Percentiles rank a stretch among this genome's conserved stretches.
Conservation (phyloP, 1,140 invertebrate genomes). For the Plodia interpunctella region DNA sequence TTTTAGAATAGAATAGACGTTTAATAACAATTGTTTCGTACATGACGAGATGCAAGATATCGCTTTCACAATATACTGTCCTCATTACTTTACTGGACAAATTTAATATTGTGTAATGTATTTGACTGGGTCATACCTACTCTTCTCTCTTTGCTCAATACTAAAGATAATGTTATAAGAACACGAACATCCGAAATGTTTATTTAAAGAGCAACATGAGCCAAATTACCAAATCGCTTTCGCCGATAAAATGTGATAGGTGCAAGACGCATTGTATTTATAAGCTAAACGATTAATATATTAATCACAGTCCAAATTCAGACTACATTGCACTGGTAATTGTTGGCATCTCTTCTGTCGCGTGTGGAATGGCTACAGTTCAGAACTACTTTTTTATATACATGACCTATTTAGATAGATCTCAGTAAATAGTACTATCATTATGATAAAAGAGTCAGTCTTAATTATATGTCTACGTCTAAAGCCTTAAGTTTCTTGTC, state of each 20-base stretch:
- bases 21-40: too few relatives aligned
- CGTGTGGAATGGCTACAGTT: background rate
- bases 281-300: slow-evolving; percentile 7
- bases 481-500: background rate
- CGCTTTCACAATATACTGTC: too few relatives aligned
- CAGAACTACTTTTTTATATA: background rate
- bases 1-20: too few relatives aligned
- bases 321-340: slow-evolving; percentile 1
- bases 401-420: background rate
- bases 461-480: too few relatives aligned
- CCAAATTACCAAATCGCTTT: slow-evolving; percentile 63
- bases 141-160: too few relatives aligned
- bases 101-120: background rate
- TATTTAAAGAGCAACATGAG: slow-evolving; percentile 55
- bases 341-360: slow-evolving; percentile 2
- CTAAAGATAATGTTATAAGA: too few relatives aligned
- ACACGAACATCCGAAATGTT: slow-evolving; percentile 21
- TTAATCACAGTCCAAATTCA: background rate
- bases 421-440: too few relatives aligned
- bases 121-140: too few relatives aligned
- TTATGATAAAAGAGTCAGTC: too few relatives aligned
- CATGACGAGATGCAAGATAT: too few relatives aligned
- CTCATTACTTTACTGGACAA: too few relatives aligned
- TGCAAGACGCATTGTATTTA: slow-evolving; percentile 11
- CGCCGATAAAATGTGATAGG: slow-evolving; percentile 37